Evolutionary conservation across 2,888 invertebrate genomes (phyloP).

Genomic region (Sussaba pulchella): DNA sequence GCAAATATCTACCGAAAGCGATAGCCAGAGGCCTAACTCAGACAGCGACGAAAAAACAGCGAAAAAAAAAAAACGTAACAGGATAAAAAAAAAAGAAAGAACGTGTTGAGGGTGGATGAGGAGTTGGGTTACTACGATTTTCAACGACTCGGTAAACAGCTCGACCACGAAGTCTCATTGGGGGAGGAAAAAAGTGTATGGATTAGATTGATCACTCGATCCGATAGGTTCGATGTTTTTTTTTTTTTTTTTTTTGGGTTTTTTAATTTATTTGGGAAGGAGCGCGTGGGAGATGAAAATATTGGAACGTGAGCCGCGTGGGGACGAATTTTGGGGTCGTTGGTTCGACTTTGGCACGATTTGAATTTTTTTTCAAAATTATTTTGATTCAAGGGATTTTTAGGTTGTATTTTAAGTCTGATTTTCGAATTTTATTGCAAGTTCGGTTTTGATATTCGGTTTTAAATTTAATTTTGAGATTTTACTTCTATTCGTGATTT

Average conservation of each 20-base stretch:
- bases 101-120: slow-evolving; percentile 5
- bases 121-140: slow-evolving; percentile 12
- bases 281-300: slow-evolving; percentile 33
- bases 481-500: no score
- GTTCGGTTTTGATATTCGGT: no score
- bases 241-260: slow-evolving; percentile 16
- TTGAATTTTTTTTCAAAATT: no score
- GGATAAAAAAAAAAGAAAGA: background rate
- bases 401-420: no score
- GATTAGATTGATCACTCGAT: slow-evolving; percentile 19
- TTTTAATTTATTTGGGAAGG: background rate
- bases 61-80: no score
- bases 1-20: slow-evolving; percentile 41
- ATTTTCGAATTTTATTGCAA: no score
- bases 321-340: slow-evolving; percentile 7
- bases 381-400: no score
- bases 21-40: slow-evolving; percentile 16
- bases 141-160: background rate
- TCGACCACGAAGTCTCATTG: background rate
- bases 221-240: background rate
- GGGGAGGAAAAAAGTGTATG: slow-evolving; percentile 7
- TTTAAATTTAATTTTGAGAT: no score
- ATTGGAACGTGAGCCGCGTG: slow-evolving; percentile 30
- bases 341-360: no score
- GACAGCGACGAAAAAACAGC: background rate